Evolutionary conservation across 2,888 invertebrate genomes (phyloP).

Genomic region (Atherix ibis): DNA sequence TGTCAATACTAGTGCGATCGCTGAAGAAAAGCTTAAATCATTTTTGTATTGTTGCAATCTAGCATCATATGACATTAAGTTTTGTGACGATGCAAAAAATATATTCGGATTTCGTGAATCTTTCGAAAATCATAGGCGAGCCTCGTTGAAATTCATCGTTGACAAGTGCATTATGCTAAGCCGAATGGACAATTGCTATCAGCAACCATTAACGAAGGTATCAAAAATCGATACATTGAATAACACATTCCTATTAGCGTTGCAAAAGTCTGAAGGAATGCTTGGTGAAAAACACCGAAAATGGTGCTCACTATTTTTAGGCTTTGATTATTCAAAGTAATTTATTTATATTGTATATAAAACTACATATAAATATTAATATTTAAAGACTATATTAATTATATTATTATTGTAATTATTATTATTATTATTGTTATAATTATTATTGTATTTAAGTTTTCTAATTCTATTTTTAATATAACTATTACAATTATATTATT

Average conservation of each 20-base stretch:
- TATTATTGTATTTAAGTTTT: no score
- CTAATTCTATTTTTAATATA: no score
- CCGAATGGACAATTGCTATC: slow-evolving; percentile 6
- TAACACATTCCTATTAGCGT: slow-evolving; percentile 24
- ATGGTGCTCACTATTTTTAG: slow-evolving; percentile 29
- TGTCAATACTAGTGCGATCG: slow-evolving; percentile 9
- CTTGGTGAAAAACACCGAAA: slow-evolving; percentile 25
- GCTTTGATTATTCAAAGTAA: slow-evolving; percentile 19
- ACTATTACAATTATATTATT: no score
- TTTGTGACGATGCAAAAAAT: slow-evolving; percentile 26
- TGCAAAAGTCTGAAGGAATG: slow-evolving; percentile 23
- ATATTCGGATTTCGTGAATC: slow-evolving; percentile 28
- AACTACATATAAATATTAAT: no score
- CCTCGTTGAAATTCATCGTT: slow-evolving; percentile 29
- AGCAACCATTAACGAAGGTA: slow-evolving; percentile 17
- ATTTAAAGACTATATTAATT: no score
- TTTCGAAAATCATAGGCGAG: slow-evolving; percentile 30
- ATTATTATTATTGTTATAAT: no score
- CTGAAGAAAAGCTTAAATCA: slow-evolving; percentile 22
- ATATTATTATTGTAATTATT: no score
- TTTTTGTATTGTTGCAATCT: slow-evolving; percentile 31
- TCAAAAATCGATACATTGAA: slow-evolving; percentile 22
- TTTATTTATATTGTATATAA: no score
- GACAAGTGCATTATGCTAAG: slow-evolving; percentile 20
- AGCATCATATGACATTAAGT: slow-evolving; percentile 27